A percentile compares a stretch with the other conserved stretches of the same genome.
phyloP scores from a whole-genome alignment of 2,888 invertebrate genomes.

The Trichopria drosophilae region DNA sequence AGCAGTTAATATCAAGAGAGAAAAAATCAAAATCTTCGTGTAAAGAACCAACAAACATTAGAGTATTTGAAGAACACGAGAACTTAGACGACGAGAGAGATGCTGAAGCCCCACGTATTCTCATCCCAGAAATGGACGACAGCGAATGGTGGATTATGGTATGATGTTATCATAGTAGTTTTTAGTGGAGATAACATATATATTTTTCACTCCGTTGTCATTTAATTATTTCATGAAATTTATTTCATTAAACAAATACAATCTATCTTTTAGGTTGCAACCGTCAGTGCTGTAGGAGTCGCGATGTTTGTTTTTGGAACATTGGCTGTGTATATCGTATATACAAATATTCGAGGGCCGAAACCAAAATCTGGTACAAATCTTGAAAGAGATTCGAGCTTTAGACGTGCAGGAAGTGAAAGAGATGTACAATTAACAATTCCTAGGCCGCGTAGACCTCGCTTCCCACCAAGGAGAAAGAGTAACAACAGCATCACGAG shows the following conservation, averaged over 20 bases:
- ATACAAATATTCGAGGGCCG: conserved; percentile 51
- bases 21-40: too few species aligned
- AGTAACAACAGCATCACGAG: too few species aligned
- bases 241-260: too few species aligned
- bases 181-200: neutral
- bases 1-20: too few species aligned
- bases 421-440: too few species aligned
- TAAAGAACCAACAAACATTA: too few species aligned
- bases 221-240: too few species aligned
- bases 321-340: conserved; percentile 51
- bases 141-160: conserved; percentile 56
- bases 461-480: too few species aligned
- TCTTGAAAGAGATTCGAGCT: conserved; percentile 45
- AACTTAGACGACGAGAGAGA: too few species aligned
- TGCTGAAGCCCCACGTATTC: conserved; percentile 40
- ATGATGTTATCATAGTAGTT: conserved; percentile 19
- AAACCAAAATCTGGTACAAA: conserved; percentile 39
- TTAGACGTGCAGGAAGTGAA: conserved; percentile 49
- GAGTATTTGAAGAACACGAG: too few species aligned
- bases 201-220: neutral
- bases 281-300: conserved; percentile 52
- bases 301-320: conserved; percentile 53
- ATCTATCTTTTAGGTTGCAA: conserved; percentile 44
- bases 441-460: too few species aligned
- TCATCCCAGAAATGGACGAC: conserved; percentile 49